Percentiles rank a stretch among this genome's conserved stretches.
These are phyloP conservation scores for Oreochromis grahami DNA, from an alignment of 2,797 vertebrate species.

Conservation along the genomic window DNA sequence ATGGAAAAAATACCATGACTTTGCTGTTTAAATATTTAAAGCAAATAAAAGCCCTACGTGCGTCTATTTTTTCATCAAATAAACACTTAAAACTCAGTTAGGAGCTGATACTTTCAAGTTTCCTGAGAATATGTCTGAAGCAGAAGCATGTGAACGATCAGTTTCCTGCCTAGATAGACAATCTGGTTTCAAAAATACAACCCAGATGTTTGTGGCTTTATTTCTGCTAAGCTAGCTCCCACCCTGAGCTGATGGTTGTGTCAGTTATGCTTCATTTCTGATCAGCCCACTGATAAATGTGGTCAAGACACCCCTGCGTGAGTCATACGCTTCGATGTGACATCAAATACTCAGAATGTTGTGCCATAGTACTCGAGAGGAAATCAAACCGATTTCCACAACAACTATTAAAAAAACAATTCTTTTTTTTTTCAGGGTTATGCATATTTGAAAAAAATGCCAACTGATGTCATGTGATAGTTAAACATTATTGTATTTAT, in stretches of 20 bases:
- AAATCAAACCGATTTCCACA: neutral
- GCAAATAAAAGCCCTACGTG: neutral
- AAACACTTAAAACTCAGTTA: neutral
- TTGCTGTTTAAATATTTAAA: neutral
- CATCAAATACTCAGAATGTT: neutral
- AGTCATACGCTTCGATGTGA: neutral
- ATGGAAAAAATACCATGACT: neutral
- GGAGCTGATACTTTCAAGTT: neutral
- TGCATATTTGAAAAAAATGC: accelerated
- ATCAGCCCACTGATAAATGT: conserved; percentile 20
- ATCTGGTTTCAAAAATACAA: conserved; percentile 2
- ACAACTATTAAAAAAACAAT: neutral
- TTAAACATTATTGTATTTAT: neutral
- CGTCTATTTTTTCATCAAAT: neutral
- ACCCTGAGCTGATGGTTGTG: neutral
- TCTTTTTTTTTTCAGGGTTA: neutral
- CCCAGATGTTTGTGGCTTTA: conserved; percentile 33
- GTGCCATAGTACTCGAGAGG: neutral
- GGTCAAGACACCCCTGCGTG: neutral
- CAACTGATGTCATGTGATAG: neutral
- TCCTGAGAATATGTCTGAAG: conserved; percentile 17
- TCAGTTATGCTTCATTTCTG: conserved; percentile 14
- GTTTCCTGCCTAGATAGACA: conserved; percentile 48
- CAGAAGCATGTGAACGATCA: neutral
- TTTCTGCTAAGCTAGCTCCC: conserved; percentile 21